Percentiles rank a stretch among this genome's conserved stretches.
Evolutionary conservation across 2,113 vertebrate genomes (phyloP).

Genomic region (Tragelaphus strepsiceros): DNA sequence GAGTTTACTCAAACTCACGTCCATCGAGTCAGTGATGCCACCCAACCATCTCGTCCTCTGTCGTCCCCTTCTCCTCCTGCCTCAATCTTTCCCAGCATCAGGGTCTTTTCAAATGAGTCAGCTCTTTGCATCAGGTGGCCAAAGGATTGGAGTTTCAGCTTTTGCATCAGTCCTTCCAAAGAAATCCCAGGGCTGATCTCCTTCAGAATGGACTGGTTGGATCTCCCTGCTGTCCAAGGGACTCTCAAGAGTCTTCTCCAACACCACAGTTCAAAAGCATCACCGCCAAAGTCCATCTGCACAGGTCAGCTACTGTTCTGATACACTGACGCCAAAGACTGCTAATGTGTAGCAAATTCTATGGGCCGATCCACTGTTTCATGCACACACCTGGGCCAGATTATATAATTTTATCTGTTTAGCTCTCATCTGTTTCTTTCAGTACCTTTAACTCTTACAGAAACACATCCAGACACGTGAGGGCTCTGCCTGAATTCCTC

Average conservation of each 20-base stretch:
- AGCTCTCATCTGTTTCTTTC: background rate
- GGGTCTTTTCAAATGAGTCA: background rate
- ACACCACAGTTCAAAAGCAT: background rate
- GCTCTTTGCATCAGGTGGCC: background rate
- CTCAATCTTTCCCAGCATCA: background rate
- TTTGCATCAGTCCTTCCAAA: background rate
- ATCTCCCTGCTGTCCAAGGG: background rate
- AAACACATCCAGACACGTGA: background rate
- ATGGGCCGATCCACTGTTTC: background rate
- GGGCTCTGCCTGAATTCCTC: background rate
- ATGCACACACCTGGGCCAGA: background rate
- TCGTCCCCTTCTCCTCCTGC: rapidly evolving
- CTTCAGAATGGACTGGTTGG: background rate
- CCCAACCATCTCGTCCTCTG: background rate
- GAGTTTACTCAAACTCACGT: background rate
- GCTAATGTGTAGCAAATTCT: background rate
- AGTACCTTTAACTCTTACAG: background rate
- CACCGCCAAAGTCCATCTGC: background rate
- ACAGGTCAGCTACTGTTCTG: background rate
- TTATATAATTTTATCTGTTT: background rate
- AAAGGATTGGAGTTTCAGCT: background rate
- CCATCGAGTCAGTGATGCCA: background rate
- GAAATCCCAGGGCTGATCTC: background rate
- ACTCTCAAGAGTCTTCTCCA: background rate
- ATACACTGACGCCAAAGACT: background rate